Percentiles rank a stretch among this genome's conserved stretches.
These are phyloP conservation scores for Lagopus muta DNA, from an alignment of 2,113 vertebrate species.

Conservation along the genomic window DNA sequence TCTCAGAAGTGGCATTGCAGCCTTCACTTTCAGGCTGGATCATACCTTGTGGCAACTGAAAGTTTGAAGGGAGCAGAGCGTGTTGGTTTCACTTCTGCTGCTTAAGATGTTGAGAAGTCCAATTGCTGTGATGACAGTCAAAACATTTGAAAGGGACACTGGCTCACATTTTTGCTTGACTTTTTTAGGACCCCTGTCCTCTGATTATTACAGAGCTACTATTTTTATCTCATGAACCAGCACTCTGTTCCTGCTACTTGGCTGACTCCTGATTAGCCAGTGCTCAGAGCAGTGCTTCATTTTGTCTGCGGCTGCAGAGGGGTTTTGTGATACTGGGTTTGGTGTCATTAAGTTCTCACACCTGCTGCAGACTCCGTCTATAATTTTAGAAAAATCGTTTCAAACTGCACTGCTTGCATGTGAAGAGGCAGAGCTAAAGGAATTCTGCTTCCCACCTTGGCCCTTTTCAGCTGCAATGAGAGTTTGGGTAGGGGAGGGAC, in stretches of 20 bases:
- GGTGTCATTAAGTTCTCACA: neutral
- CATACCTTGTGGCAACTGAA: neutral
- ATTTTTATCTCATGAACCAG: neutral
- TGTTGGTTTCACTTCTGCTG: neutral
- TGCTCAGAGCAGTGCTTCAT: neutral
- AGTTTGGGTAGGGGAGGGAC: neutral
- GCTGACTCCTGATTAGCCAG: neutral
- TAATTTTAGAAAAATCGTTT: neutral
- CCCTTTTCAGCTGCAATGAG: neutral
- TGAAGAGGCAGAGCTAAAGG: neutral
- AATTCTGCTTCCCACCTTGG: neutral
- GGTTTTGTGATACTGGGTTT: neutral
- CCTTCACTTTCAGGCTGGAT: neutral
- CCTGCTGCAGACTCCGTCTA: neutral
- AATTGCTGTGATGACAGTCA: neutral
- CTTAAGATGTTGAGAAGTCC: neutral
- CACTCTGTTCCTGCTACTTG: neutral
- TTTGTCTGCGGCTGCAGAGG: neutral
- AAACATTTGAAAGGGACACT: neutral
- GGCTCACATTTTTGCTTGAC: rapidly evolving
- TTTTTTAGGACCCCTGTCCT: neutral
- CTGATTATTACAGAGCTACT: neutral
- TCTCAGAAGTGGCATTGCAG: rapidly evolving
- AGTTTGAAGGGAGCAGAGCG: neutral
- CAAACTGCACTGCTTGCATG: neutral